Conservation (phyloP, 1,140 invertebrate species). For the Platorchestia sp. region DNA sequence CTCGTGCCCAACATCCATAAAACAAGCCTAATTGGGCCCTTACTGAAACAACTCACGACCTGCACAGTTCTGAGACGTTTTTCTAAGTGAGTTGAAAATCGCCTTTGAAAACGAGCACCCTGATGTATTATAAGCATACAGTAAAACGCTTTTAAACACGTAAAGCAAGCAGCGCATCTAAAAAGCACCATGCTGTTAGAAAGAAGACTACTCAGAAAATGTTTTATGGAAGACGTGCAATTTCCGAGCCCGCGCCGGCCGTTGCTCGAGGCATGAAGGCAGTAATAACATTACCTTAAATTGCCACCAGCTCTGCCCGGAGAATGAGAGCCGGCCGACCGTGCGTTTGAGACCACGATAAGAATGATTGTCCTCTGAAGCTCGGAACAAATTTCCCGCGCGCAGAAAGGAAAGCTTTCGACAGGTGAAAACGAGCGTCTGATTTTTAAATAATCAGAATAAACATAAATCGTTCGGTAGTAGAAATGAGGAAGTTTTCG, state of each 20-base stretch:
- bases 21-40: neutral
- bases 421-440: neutral
- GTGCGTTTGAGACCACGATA: neutral
- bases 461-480: too few relatives aligned
- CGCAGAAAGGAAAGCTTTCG: neutral
- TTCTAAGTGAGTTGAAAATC: neutral
- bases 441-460: too few relatives aligned
- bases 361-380: neutral
- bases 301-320: neutral
- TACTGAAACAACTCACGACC: neutral
- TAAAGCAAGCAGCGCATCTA: neutral
- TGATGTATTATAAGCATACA: neutral
- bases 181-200: neutral
- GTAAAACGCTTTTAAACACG: neutral
- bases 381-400: neutral
- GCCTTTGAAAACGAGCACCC: neutral
- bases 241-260: neutral
- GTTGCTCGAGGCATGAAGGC: neutral
- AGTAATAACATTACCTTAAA: neutral
- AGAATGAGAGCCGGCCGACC: neutral
- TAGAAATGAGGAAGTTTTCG: too few relatives aligned
- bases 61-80: neutral
- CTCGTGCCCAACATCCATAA: neutral
- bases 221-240: slow-evolving; percentile 7
- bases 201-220: neutral